Evolutionary conservation across 1,140 invertebrate genomes (phyloP), one percentile per base, ranked within the genome.

Genomic region (Helicoverpa armigera): DNA sequence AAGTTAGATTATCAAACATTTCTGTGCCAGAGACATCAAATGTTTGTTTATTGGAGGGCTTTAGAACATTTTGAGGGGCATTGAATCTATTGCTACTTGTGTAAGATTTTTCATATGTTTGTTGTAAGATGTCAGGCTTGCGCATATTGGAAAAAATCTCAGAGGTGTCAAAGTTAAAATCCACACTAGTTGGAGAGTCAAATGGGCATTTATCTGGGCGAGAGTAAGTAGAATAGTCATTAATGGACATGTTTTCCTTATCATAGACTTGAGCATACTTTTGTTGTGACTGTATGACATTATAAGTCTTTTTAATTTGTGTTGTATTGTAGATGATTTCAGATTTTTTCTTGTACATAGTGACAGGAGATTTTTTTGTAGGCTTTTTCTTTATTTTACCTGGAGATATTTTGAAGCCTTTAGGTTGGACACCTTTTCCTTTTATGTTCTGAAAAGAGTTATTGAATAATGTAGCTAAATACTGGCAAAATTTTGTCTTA

Each of bases 1-100:
- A 95, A 23, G 87, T 90, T 3, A 94, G 80, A 83, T 95, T 93
- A 81, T 95, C 94, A 86, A 94, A 92, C 35, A 94, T 82, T 83
- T 95, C 90, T 60, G 86, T 73, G 35, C 78, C 79, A 54, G 89
- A 88, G 23, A 78, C 54, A 29, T 93, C 83, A 76, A 70, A 51
- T 16, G 14, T 72, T 83, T 90, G 89, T 73, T 89, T 92, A 69
- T 94, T 95, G n/a, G 88, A 92, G 51, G 91, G 88, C 85, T 94
- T 93, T 31, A 94, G 79, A 58, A 91, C 78, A 87, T 94, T 92
- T 18, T 85, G 67, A 13, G 77, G 80, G 23, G 74, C 65, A 53
- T 85, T 81, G 29, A 81, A 58, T 60, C 84, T 88, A 3, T 81
- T 86, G n/a, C 65, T 78, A 31, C 11, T 82, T 29, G 70, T 82